Evolutionary conservation across 2,797 vertebrate species (phyloP), one percentile per base, ranked within the genome.

Genomic region (Chloroceryle amazona): DNA sequence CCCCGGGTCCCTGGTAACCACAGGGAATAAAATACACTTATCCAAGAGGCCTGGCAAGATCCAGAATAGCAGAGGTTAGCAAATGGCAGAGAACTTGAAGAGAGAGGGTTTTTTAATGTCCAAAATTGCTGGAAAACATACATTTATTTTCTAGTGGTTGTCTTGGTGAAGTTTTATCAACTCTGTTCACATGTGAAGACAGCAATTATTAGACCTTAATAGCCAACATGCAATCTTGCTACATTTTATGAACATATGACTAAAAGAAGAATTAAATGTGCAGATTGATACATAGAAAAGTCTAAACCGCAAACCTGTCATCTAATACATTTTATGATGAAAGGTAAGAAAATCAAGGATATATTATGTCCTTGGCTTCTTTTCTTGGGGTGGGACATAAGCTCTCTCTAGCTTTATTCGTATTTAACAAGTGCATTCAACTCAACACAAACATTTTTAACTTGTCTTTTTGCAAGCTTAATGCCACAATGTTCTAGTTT

Each of bases 401-500:
- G 10, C 1, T 81, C 12, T 86, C 37, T 22, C 19, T 68, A 72
- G n/a, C 1, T 81, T 81, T 75, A 28, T 85, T 62, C 42, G 8
- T 46, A 57, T 47, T 88, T 93, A n/a, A 80, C 83, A 94, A 92
- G 51, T 74, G 60, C 54, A 39, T 88, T 90, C 41, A 81, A 78
- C 52, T 67, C 17, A 67, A 79, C 8, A 47, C 19, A 76, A 86
- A 79, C 25, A 8, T 66, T 90, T 90, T 86, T 66, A 26, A 55
- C 51, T 85, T 46, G 15, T 95, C 16, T 47, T 65, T 51, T 49
- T 63, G 61, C 39, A 87, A 92, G 39, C 23, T 47, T 58, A 82
- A 70, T 95, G 92, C 37, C 66, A 83, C 26, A 41, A 14, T 86
- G 51, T 66, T 93, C 91, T 57, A 72, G 76, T 93, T 87, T 81